Evolutionary conservation across 2,888 invertebrate genomes (phyloP), one percentile per base, ranked within the genome.

Genomic region (Prosopocoilus inquinatus): DNA sequence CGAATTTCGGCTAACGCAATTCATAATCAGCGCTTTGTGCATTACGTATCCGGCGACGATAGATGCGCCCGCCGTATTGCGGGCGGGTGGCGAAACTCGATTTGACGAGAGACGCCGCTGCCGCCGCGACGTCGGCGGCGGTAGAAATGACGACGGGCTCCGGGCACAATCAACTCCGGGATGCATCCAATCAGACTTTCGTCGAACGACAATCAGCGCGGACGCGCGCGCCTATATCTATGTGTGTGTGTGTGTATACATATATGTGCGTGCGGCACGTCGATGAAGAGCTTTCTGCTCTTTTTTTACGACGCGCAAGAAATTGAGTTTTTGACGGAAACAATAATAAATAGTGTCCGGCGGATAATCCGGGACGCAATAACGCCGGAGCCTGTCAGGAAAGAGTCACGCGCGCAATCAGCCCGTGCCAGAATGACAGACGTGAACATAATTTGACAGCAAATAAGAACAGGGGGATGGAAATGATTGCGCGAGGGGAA

Each of bases 401-500:
- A 63, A 57, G 57, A 70, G 73, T 74, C 75, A 75, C 75, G 75
- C 73, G 74, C 73, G 68, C 68, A 67, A 67, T 68, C 67, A 68
- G 70, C 70, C 71, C 70, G 69, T 66, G 69, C 68, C 65, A 68
- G 73, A 74, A 75, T 75, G 76, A 74, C 76, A 75, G 75, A 75
- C 75, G 72, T 69, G 74, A 74, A 76, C 75, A 75, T 75, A 76
- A 76, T 76, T 76, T 76, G 75, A 76, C 76, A 75, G 75, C 75
- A 74, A 75, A 76, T 76, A 75, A 72, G 74, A 72, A 70, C 70
- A 67, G 67, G 70, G 68, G 70, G 69, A 72, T 69, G 73, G 69
- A 72, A 73, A 75, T 74, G 75, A 75, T 74, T 74, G 39, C 45
- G 55, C 49, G 63, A 65, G 65, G 64, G 67, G 65, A 69, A 69